Evolutionary conservation across 2,113 vertebrate species (phyloP).

Genomic region (Eurypyga helias): DNA sequence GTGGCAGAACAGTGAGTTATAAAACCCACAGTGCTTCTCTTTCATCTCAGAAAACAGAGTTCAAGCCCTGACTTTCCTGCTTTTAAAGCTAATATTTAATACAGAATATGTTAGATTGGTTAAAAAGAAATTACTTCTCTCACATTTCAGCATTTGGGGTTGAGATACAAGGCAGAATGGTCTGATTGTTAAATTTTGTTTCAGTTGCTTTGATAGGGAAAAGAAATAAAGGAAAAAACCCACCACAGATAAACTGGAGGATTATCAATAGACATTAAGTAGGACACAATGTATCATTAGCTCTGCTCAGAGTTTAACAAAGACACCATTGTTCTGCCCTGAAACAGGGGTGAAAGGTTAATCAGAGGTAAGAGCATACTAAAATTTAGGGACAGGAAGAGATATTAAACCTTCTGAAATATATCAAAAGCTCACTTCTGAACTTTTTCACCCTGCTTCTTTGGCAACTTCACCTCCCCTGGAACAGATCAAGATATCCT

Average conservation of each 20-base stretch:
- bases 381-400: constrained; percentile 18
- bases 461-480: neutral
- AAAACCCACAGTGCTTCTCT: neutral
- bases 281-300: neutral
- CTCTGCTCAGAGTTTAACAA: constrained; percentile 9
- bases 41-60: neutral
- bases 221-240: neutral
- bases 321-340: neutral
- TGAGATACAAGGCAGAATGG: neutral
- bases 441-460: neutral
- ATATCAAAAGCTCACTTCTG: neutral
- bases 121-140: neutral
- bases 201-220: neutral
- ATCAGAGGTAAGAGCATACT: constrained; percentile 19
- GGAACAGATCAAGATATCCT: constrained; percentile 1
- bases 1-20: neutral
- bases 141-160: neutral
- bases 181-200: neutral
- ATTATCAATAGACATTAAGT: neutral
- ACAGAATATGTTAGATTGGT: neutral
- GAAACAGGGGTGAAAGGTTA: neutral
- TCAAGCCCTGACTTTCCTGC: neutral
- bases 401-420: constrained; percentile 11
- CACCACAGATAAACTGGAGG: neutral
- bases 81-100: neutral